Base-by-base conservation (phyloP, 1,140 invertebrate species). In the Dolichoris vasculosae region DNA sequence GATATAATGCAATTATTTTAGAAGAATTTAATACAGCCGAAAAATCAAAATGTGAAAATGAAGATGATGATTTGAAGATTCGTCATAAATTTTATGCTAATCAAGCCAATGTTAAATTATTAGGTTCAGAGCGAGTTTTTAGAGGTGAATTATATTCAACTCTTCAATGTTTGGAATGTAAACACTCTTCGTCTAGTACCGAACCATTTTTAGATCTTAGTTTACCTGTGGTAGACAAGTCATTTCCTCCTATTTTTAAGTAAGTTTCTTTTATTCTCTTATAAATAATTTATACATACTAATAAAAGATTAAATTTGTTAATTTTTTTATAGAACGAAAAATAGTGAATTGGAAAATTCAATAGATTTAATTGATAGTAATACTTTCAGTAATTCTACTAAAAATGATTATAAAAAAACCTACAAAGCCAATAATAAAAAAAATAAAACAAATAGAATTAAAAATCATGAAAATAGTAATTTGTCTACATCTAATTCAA, bases 161-260 rank as follows among this genome's bases (percentile, higher is more conserved):
- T 0, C 93, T 99, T 38, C 95, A 97, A 82, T 99, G 98, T 93
- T 95, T 98, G 89, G 96, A 97, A 77, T 99, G 98, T 91, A 94
- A 96, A 81, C 95, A 98, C 93, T 95, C 96, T 13, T 98, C 97
- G 0, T 96, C 97, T 89, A 94, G 97, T 26, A 96, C 96, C 84
- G 99, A 99, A 93, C 96, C 97, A 87, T 99, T 99, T 92, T 94
- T 99, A 78, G 98, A 99, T 94, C 94, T 99, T 79, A 99, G 98
- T 87, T 93, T 99, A 79, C 98, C 98, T 0, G 96, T 99, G 64
- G 95, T 94, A 15, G 95, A 96, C 69, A 96, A 96, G 88, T 95
- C 95, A 7, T 95, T 96, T 83, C 95, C 96, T 2, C 95, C 91
- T 55, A 93, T 90, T 88, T 92, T 89, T 1, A 90, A 90, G 91